A percentile compares a stretch with the other conserved stretches of the same genome.
These are phyloP conservation scores for Falco berigora DNA, from an alignment of 2,797 vertebrate genomes.

Conservation along the genomic window DNA sequence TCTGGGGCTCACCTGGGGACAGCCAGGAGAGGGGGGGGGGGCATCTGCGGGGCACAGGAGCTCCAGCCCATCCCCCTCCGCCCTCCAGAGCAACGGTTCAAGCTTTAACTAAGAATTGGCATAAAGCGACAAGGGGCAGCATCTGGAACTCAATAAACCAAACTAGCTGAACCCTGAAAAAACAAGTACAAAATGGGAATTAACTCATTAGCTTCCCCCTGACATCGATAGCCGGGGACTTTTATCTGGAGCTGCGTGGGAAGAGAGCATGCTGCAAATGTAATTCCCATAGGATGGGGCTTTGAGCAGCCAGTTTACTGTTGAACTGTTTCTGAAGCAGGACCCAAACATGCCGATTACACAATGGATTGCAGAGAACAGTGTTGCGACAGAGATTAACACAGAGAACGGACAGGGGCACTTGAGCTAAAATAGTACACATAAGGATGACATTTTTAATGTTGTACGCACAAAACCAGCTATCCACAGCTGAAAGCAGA, in stretches of 20 bases:
- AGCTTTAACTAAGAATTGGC: background rate
- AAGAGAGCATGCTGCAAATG: background rate
- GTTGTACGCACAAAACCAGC: background rate
- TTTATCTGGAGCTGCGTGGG: background rate
- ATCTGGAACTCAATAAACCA: background rate
- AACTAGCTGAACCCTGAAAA: background rate
- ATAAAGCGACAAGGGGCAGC: background rate
- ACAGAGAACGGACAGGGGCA: background rate
- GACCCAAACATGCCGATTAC: background rate
- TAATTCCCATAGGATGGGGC: background rate
- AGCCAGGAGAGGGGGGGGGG: background rate
- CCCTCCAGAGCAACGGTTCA: background rate
- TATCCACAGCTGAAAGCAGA: background rate
- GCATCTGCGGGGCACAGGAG: rapidly evolving
- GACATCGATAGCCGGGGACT: background rate
- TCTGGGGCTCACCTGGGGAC: background rate
- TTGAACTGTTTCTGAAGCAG: background rate
- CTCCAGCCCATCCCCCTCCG: background rate
- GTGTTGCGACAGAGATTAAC: background rate
- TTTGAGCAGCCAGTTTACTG: background rate
- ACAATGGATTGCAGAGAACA: background rate
- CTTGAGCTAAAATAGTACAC: background rate
- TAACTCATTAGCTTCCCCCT: background rate
- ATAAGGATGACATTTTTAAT: background rate
- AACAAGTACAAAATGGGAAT: background rate